Conservation (phyloP, 2,797 vertebrate genomes). For the Momotus momota region DNA sequence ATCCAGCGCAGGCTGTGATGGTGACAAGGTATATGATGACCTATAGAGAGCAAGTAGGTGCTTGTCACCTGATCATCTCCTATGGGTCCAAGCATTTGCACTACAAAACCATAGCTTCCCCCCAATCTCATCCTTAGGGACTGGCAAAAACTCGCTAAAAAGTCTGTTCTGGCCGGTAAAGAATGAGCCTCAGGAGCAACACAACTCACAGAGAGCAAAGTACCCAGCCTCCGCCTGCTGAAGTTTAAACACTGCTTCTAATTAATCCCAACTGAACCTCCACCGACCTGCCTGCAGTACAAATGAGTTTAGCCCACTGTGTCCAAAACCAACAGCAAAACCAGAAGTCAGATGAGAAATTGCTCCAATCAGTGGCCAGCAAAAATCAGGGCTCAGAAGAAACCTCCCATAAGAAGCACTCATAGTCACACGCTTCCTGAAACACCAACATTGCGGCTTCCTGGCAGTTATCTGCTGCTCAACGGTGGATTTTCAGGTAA, state of each 20-base stretch:
- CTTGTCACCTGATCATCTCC: not conserved
- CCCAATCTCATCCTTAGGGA: not conserved
- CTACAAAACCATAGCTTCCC: not conserved
- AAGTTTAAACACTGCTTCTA: not conserved
- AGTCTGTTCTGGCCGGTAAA: not conserved
- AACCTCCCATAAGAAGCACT: not conserved
- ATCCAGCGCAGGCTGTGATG: not conserved
- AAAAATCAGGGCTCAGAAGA: not conserved
- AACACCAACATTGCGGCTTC: not conserved
- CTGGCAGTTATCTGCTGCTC: not conserved
- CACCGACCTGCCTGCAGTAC: not conserved
- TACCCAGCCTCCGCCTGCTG: not conserved
- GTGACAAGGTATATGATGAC: not conserved
- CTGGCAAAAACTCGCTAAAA: not conserved
- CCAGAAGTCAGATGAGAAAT: not conserved
- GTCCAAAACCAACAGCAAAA: not conserved
- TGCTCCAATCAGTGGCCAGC: not conserved
- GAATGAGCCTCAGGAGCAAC: not conserved
- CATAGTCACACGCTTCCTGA: not conserved
- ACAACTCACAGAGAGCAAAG: not conserved
- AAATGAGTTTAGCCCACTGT: not conserved
- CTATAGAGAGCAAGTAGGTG: not conserved
- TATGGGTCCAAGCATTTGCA: not conserved
- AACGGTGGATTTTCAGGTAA: not conserved
- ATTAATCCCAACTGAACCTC: not conserved